phyloP scores from a whole-genome alignment of 2,797 vertebrate genomes.

The Decapterus maruadsi region DNA sequence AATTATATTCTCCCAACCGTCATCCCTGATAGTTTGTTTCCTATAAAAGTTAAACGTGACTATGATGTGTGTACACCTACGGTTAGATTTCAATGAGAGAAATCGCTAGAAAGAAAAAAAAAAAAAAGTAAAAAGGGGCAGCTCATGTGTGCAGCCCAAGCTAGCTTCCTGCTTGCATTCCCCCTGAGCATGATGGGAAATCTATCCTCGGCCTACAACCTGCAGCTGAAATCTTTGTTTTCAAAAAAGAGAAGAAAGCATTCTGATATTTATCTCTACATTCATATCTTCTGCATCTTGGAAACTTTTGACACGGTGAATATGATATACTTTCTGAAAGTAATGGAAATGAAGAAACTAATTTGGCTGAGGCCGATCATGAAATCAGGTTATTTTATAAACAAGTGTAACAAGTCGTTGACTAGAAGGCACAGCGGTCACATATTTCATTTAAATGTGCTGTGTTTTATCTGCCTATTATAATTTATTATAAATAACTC shows the following conservation, averaged over 20 bases:
- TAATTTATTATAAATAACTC: not conserved
- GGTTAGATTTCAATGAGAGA: not conserved
- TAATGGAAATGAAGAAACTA: not conserved
- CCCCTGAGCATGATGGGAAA: not conserved
- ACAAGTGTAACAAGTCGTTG: not conserved
- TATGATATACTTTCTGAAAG: not conserved
- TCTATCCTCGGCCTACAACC: not conserved
- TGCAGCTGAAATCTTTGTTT: not conserved
- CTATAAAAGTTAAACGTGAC: not conserved
- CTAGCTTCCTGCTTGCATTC: not conserved
- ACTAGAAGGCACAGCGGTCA: not conserved
- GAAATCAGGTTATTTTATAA: not conserved
- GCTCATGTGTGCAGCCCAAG: too few species aligned
- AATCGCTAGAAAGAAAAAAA: too few species aligned
- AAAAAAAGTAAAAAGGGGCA: not conserved
- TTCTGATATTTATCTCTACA: not conserved
- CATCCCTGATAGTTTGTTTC: not conserved
- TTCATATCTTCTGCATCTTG: not conserved
- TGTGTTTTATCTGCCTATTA: not conserved
- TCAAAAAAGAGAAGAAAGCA: not conserved
- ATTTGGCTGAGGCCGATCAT: not conserved
- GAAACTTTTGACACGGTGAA: not conserved
- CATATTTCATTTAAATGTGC: not conserved
- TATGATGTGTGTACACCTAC: not conserved
- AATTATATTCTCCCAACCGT: not conserved